These are phyloP conservation scores for Beris chalybata DNA, from an alignment of 2,888 invertebrate species.

Conservation along the genomic window DNA sequence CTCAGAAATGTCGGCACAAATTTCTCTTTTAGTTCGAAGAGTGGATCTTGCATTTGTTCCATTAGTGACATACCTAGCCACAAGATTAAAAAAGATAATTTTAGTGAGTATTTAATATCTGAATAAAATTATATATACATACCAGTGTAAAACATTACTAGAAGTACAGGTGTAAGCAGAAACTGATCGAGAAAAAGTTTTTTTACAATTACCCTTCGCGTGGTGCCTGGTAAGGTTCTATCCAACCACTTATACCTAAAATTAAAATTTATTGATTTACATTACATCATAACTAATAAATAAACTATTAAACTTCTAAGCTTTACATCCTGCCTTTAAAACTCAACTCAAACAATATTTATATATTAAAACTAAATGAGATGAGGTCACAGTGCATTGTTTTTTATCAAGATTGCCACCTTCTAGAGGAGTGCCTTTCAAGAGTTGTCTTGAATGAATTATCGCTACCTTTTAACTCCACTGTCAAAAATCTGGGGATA, in stretches of 20 bases:
- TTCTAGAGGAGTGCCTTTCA: too few relatives aligned
- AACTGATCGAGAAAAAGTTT: constrained; percentile 79
- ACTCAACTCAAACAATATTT: too few relatives aligned
- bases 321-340: too few relatives aligned
- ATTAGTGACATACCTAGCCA: constrained; percentile 71
- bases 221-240: constrained; percentile 66
- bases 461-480: too few relatives aligned
- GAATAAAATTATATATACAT: constrained; percentile 44
- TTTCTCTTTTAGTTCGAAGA: constrained; percentile 72
- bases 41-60: constrained; percentile 70
- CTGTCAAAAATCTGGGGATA: too few relatives aligned
- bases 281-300: background rate
- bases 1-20: constrained; percentile 71
- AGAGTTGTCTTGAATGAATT: too few relatives aligned
- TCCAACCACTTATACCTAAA: constrained; percentile 81
- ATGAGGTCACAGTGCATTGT: too few relatives aligned
- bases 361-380: too few relatives aligned
- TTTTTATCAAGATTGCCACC: too few relatives aligned
- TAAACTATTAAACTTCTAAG: constrained; percentile 13
- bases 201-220: constrained; percentile 63
- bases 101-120: background rate
- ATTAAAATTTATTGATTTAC: constrained; percentile 35
- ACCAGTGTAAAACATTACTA: constrained; percentile 74
- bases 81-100: background rate
- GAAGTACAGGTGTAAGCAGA: constrained; percentile 70